These are phyloP conservation scores for Homarus gammarus DNA, from an alignment of 2,888 invertebrate genomes.

Conservation along the genomic window DNA sequence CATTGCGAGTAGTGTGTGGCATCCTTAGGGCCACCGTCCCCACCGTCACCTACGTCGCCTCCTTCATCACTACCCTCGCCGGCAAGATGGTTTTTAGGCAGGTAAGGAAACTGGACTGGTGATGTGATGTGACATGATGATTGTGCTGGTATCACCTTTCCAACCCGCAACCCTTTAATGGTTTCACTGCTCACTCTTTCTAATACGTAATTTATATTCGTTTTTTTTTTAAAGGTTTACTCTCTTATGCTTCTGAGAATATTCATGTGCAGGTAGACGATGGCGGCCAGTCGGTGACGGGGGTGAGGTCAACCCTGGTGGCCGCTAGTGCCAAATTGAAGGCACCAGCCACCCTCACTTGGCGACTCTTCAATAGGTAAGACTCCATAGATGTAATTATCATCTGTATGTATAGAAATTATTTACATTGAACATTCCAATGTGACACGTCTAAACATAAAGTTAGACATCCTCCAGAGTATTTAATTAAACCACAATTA, in stretches of 20 bases:
- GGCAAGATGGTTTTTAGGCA: slow-evolving; percentile 39
- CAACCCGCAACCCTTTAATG: too few relatives aligned
- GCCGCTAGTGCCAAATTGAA: background rate
- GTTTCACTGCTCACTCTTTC: background rate
- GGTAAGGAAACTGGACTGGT: too few relatives aligned
- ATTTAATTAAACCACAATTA: too few relatives aligned
- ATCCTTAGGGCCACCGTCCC: slow-evolving; percentile 37
- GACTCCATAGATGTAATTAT: too few relatives aligned
- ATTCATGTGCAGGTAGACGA: slow-evolving; percentile 39
- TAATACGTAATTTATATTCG: background rate
- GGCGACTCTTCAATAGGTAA: slow-evolving; percentile 45
- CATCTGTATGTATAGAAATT: too few relatives aligned
- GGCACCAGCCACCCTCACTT: slow-evolving; percentile 23
- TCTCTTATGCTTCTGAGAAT: too few relatives aligned
- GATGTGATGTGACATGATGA: too few relatives aligned
- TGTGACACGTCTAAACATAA: too few relatives aligned
- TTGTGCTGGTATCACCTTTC: too few relatives aligned
- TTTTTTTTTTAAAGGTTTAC: too few relatives aligned
- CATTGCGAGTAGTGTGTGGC: slow-evolving; percentile 51
- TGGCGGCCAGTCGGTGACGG: slow-evolving; percentile 12
- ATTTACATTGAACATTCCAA: too few relatives aligned
- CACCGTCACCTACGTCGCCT: slow-evolving; percentile 7
- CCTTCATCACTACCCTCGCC: slow-evolving; percentile 20
- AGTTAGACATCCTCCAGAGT: too few relatives aligned
- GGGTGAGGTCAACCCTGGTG: slow-evolving; percentile 24